These are phyloP conservation scores for Eupeodes latifasciatus DNA, from an alignment of 2,888 invertebrate genomes.

Conservation along the genomic window DNA sequence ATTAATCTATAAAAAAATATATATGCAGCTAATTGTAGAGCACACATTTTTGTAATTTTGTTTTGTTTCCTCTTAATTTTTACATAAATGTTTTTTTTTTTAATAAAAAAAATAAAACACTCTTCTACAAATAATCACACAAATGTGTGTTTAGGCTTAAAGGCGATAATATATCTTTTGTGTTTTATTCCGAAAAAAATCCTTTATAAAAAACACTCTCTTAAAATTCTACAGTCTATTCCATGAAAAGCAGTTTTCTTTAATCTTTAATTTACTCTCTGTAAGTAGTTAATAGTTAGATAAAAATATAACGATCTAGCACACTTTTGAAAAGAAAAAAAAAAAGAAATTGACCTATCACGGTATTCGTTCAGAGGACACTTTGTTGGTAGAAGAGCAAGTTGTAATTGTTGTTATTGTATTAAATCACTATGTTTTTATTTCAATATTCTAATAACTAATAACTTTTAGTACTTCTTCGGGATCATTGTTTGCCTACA, in stretches of 20 bases:
- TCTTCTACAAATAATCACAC: slow-evolving; percentile 59
- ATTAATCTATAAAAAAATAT: slow-evolving; percentile 72
- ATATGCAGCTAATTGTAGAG: slow-evolving; percentile 65
- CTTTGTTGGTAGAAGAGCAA: not conserved
- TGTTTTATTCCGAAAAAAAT: slow-evolving; percentile 48
- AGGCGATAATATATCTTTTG: slow-evolving; percentile 73
- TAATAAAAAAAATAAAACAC: slow-evolving; percentile 69
- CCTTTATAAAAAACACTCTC: slow-evolving; percentile 52
- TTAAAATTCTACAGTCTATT: slow-evolving; percentile 60
- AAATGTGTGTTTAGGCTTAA: slow-evolving; percentile 60
- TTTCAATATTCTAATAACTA: too few relatives aligned
- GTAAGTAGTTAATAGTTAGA: slow-evolving; percentile 20
- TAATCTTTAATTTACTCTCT: slow-evolving; percentile 8
- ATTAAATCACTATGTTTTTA: too few relatives aligned
- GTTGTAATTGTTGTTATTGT: too few relatives aligned
- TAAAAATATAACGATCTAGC: slow-evolving; percentile 42
- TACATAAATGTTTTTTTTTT: slow-evolving; percentile 64
- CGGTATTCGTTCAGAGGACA: slow-evolving; percentile 5
- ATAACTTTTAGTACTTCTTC: too few relatives aligned
- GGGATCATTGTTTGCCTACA: too few relatives aligned
- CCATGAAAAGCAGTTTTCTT: slow-evolving; percentile 54
- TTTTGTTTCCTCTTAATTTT: slow-evolving; percentile 39
- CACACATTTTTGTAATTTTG: slow-evolving; percentile 60
- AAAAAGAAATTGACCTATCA: not conserved
- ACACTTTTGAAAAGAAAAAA: slow-evolving; percentile 57